Conservation (phyloP, 2,888 invertebrate species). For the Agrochola macilenta region DNA sequence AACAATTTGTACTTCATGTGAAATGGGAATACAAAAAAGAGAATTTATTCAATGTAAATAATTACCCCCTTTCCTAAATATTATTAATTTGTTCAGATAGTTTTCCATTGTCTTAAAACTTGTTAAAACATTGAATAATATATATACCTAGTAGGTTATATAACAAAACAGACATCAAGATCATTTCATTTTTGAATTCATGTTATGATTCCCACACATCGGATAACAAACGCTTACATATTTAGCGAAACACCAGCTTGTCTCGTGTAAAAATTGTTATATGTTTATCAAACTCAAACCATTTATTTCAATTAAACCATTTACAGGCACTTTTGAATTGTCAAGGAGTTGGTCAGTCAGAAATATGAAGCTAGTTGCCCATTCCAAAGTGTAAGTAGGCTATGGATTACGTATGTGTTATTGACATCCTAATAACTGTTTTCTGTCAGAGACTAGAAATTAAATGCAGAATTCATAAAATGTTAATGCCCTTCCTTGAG, state of each 20-base stretch:
- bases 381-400: too few relatives aligned
- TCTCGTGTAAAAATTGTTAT: slow-evolving; percentile 10
- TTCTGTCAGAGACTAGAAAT: background rate
- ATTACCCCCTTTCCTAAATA: slow-evolving; percentile 11
- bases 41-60: background rate
- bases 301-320: too few relatives aligned
- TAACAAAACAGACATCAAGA: background rate
- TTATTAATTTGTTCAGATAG: background rate
- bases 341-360: too few relatives aligned
- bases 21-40: slow-evolving; percentile 31
- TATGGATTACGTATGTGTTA: background rate
- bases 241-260: background rate
- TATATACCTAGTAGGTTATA: background rate
- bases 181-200: background rate
- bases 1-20: background rate
- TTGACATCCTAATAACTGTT: background rate
- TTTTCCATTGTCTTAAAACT: slow-evolving; percentile 26
- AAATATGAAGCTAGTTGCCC: too few relatives aligned
- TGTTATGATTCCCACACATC: slow-evolving; percentile 14
- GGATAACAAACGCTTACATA: background rate
- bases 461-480: background rate
- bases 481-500: background rate
- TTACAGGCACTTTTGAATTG: too few relatives aligned
- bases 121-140: slow-evolving; percentile 11
- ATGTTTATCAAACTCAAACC: background rate